Evolutionary conservation across 1,140 invertebrate species (phyloP).

Genomic region (Calephelis virginiensis): DNA sequence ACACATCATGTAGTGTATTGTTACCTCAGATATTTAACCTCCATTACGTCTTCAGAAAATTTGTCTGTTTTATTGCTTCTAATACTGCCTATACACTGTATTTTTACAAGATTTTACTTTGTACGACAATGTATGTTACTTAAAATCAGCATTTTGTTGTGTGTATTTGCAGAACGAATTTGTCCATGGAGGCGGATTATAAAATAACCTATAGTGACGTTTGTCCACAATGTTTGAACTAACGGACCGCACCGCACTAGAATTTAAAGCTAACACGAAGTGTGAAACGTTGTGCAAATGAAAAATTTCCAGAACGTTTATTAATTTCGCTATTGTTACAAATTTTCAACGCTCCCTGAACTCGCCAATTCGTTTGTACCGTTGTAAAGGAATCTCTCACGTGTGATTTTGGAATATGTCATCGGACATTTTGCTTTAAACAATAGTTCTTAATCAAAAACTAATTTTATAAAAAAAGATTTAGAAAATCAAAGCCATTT

Average conservation of each 20-base stretch:
- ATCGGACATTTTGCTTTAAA: constrained; percentile 1
- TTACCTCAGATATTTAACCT: no score
- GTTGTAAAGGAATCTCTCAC: constrained; percentile 24
- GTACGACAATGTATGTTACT: background rate
- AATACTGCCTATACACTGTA: no score
- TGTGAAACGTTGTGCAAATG: constrained; percentile 61
- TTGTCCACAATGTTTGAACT: constrained; percentile 33
- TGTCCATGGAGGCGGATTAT: constrained; percentile 31
- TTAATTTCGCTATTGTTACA: constrained; percentile 64
- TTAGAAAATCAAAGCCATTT: no score
- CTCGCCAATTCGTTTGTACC: constrained; percentile 41
- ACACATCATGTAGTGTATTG: no score
- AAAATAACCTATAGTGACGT: constrained; percentile 29
- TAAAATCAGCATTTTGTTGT: background rate
- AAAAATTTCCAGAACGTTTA: constrained; percentile 62
- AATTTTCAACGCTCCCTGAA: constrained; percentile 49
- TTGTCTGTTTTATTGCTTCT: no score
- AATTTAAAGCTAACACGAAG: constrained; percentile 59
- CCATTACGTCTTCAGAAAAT: no score
- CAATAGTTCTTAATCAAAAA: background rate
- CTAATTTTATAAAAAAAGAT: background rate
- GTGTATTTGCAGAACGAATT: constrained; percentile 32
- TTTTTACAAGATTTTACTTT: no score
- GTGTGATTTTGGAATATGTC: constrained; percentile 8
- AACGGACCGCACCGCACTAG: constrained; percentile 34